Percentiles rank a stretch among this genome's conserved stretches.
Conservation (phyloP, 2,113 vertebrate genomes). For the Pygoscelis antarcticus region DNA sequence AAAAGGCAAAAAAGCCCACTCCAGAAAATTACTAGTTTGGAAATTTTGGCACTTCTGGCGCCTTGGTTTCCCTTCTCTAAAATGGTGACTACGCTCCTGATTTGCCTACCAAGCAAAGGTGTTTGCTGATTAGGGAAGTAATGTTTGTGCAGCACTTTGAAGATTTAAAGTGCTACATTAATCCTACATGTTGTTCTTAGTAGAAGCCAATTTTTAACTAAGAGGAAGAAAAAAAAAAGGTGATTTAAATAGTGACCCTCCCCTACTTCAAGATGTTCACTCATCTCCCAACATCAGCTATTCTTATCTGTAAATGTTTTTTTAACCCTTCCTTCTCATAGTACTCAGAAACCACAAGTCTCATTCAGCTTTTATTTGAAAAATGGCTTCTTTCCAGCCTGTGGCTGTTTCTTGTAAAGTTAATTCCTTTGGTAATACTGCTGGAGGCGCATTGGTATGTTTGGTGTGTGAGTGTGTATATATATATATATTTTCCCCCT, state of each 20-base stretch:
- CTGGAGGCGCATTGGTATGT: conserved; percentile 47
- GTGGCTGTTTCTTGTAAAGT: conserved; percentile 57
- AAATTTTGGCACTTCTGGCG: not conserved
- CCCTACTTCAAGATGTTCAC: conserved; percentile 51
- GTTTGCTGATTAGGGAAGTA: conserved; percentile 40
- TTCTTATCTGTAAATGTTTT: conserved; percentile 60
- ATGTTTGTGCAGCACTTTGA: conserved; percentile 53
- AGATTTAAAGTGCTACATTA: conserved; percentile 43
- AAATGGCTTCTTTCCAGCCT: conserved; percentile 35
- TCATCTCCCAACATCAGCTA: conserved; percentile 35
- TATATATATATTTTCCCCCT: conserved; percentile 41
- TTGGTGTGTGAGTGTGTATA: conserved; percentile 46
- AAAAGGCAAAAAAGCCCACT: not conserved
- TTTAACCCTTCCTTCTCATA: conserved; percentile 63
- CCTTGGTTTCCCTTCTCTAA: not conserved
- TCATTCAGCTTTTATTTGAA: conserved; percentile 27
- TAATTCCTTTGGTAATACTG: conserved; percentile 58
- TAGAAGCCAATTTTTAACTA: conserved; percentile 32
- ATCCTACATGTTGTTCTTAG: conserved; percentile 16
- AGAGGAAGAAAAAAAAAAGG: not conserved
- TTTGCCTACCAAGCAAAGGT: conserved; percentile 49
- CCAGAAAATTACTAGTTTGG: not conserved
- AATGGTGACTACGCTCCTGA: not conserved
- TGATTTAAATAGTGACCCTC: conserved; percentile 50
- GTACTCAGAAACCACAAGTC: conserved; percentile 52